Evolutionary conservation across 2,113 vertebrate genomes (phyloP), one percentile per base, ranked within the genome.

Genomic region (Pipa parva): DNA sequence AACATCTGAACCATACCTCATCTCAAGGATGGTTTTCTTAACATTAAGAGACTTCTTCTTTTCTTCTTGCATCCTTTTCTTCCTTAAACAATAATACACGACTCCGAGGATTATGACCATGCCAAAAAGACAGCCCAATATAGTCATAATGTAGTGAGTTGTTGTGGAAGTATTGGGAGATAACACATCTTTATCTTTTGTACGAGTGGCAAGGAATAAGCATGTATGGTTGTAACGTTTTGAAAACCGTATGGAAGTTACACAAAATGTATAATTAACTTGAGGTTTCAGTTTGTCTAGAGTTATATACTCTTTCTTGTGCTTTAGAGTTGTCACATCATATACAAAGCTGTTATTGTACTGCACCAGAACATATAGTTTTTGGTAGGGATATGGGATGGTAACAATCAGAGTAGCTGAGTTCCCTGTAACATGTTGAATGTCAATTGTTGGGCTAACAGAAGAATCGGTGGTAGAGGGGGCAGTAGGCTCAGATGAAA

Each of bases 91-190:
- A 80, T 97, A 98, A 81, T 99, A 99, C 24, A 99, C 95, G 1
- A 94, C 84, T 2, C 97, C 96, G 60, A 99, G 86, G 25, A 99
- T 93, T 10, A 99, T 93, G 73, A 97, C 94, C 97, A 99, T 99
- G 59, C 97, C 96, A 21, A 98, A 95, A 59, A 99, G 90, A 72
- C 97, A 99, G 70, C 96, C 95, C 72, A 99, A 80, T 72, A 97
- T 97, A 68, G 97, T 99, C 94, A 99, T 97, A 75, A 98, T 98
- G 79, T 99, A 99, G 80, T 99, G 97, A 0, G 94, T 98, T 33
- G 93, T 96, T 66, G 95, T 97, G 70, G 96, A 97, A 21, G 92
- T 85, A 75, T 84, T 93, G 69, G 86, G 83, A 17, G 62, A 80
- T 39, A 82, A 83, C 58, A 95, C 92, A 10, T 88, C 90, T 0